Evolutionary conservation across 2,888 invertebrate genomes (phyloP), one percentile per base, ranked within the genome.

Genomic region (Zygaena filipendulae): DNA sequence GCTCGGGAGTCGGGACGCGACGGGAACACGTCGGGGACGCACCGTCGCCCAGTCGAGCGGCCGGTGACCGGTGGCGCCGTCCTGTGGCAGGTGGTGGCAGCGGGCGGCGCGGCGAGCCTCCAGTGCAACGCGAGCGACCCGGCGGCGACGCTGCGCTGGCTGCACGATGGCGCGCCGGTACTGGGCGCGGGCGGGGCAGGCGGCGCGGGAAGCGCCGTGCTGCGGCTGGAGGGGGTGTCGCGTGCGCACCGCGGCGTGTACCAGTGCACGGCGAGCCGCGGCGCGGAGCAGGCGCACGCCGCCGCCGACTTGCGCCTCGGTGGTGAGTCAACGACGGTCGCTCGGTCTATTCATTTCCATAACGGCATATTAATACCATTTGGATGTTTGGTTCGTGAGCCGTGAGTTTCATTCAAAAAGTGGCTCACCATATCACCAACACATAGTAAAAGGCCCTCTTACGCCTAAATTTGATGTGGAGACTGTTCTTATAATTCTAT

Each of bases 161-260:
- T 85, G 52, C 87, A 86, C 71, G 85, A 88, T 67, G 89, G 88
- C 29, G 81, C 82, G 45, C 69, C 83, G 32, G 70, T n/a, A n/a
- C n/a, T 85, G 45, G 74, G 45, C 27, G 40, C 43, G 35, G 71
- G n/a, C n/a, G n/a, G n/a, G 12, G 24, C 39, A 37, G 32, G 34
- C 18, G 85, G 72, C 82, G 72, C 82, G 18, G 25, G 28, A 21
- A 21, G 14, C 18, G 8, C 18, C 5, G 29, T 31, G 26, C 6
- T 47, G 63, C 5, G 28, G 47, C 36, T n/a, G 36, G 39, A 13
- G 31, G 35, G 23, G 39, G 59, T 27, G 45, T 39, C 11, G 39
- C 43, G 35, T 59, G n/a, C n/a, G n/a, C n/a, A n/a, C n/a, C n/a
- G 87, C 47, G 94, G 94, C 37, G 87, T 92, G 79, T 94, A 94